Percentiles rank a stretch among this genome's conserved stretches.
phyloP scores from a whole-genome alignment of 2,888 invertebrate genomes.

The Patella ulyssiponensis region DNA sequence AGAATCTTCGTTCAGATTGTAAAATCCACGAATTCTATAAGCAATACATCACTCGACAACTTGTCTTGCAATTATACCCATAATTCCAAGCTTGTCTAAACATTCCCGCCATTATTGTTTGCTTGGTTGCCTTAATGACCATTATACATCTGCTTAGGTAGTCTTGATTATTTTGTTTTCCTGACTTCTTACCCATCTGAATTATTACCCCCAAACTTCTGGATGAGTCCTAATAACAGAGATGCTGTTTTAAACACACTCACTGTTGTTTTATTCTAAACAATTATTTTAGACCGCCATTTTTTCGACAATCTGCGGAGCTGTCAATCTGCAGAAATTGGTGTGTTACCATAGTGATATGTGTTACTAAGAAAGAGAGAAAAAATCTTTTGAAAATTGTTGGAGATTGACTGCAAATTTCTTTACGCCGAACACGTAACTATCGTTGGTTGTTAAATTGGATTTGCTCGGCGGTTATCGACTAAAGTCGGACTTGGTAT shows the following conservation, averaged over 20 bases:
- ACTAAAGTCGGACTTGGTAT: not conserved
- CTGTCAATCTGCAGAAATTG: conserved; percentile 11
- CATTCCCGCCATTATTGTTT: not conserved
- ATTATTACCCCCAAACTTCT: too few relatives aligned
- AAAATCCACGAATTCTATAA: not conserved
- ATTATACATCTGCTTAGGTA: conserved; percentile 1
- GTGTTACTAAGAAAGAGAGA: not conserved
- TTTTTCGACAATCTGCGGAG: conserved; percentile 9
- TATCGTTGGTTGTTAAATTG: not conserved
- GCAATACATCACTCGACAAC: conserved; percentile 1
- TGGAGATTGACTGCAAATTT: conserved; percentile 1
- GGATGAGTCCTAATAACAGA: too few relatives aligned
- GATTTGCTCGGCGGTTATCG: not conserved
- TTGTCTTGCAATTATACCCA: not conserved
- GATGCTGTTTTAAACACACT: too few relatives aligned
- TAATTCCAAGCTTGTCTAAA: conserved; percentile 9
- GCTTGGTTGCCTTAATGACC: conserved; percentile 11
- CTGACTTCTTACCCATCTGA: too few relatives aligned
- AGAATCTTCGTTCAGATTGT: too few relatives aligned
- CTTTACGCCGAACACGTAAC: conserved; percentile 5
- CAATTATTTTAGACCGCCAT: not conserved
- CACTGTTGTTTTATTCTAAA: not conserved
- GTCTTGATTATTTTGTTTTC: not conserved
- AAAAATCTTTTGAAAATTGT: not conserved
- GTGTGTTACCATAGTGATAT: conserved; percentile 6